Percentiles rank a stretch among this genome's conserved stretches.
These are phyloP conservation scores for Paralvinella palmiformis DNA, from an alignment of 1,140 invertebrate species.

Conservation along the genomic window DNA sequence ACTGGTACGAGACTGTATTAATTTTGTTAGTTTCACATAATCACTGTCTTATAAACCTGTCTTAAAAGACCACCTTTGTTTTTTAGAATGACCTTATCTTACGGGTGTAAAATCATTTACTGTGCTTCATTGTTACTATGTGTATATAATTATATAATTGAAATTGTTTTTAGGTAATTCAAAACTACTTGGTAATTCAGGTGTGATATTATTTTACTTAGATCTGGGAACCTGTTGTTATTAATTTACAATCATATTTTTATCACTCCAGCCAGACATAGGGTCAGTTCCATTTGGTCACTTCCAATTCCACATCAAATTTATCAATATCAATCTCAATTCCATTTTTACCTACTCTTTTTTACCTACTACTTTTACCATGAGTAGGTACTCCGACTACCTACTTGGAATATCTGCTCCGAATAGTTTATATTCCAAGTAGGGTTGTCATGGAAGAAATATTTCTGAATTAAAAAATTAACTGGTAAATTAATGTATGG, in stretches of 20 bases:
- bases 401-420: no score
- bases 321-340: no score
- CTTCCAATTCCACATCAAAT: no score
- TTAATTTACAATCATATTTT: not conserved
- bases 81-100: not conserved
- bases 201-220: no score
- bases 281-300: no score
- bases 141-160: not conserved
- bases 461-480: not conserved
- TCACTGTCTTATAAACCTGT: not conserved
- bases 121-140: not conserved
- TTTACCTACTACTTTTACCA: no score
- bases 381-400: no score
- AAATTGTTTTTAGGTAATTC: not conserved
- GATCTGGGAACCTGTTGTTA: no score
- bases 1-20: slow-evolving; percentile 53
- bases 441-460: no score
- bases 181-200: not conserved
- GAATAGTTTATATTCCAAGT: no score
- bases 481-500: not conserved
- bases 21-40: not conserved
- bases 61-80: not conserved
- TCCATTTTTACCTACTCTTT: no score
- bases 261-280: not conserved
- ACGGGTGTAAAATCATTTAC: not conserved